Evolutionary conservation across 2,888 invertebrate species (phyloP).

Genomic region (Helobdella robusta): DNA sequence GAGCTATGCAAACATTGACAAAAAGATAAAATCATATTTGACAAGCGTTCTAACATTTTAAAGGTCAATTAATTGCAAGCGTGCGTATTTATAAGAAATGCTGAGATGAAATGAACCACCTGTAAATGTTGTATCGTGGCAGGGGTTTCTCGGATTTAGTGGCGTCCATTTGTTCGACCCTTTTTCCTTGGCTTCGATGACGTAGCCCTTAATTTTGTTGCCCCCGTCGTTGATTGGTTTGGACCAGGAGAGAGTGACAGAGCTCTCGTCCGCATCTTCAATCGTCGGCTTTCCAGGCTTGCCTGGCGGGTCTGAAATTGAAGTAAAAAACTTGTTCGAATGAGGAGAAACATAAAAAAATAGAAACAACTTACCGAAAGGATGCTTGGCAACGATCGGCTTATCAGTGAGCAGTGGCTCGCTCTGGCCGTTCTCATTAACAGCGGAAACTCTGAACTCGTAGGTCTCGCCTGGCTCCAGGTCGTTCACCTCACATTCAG

Average conservation of each 20-base stretch:
- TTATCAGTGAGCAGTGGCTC: slow-evolving; percentile 80
- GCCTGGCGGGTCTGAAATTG: slow-evolving; percentile 58
- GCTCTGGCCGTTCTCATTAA: slow-evolving; percentile 95
- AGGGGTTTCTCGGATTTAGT: slow-evolving; percentile 61
- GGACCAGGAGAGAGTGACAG: slow-evolving; percentile 86
- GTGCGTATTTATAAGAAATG: not conserved
- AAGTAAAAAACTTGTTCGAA: too few species aligned
- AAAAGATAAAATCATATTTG: not conserved
- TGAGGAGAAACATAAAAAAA: too few species aligned
- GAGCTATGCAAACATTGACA: slow-evolving; percentile 40
- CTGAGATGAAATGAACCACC: slow-evolving; percentile 18
- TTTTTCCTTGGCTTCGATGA: slow-evolving; percentile 63
- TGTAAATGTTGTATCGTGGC: slow-evolving; percentile 67
- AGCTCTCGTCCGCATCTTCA: slow-evolving; percentile 75
- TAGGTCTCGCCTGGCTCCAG: slow-evolving; percentile 68
- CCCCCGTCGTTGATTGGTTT: slow-evolving; percentile 82
- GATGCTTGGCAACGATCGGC: slow-evolving; percentile 85
- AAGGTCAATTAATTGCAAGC: too few species aligned
- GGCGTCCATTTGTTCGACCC: slow-evolving; percentile 59
- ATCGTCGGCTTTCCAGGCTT: slow-evolving; percentile 80
- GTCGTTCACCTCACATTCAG: slow-evolving; percentile 78
- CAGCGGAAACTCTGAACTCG: slow-evolving; percentile 89
- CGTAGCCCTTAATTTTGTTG: slow-evolving; percentile 67
- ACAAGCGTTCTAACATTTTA: not conserved
- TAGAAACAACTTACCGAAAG: slow-evolving; percentile 63